Percentiles rank a stretch among this genome's conserved stretches.
Conservation (phyloP, 2,797 vertebrate species). For the Babyrousa celebensis region DNA sequence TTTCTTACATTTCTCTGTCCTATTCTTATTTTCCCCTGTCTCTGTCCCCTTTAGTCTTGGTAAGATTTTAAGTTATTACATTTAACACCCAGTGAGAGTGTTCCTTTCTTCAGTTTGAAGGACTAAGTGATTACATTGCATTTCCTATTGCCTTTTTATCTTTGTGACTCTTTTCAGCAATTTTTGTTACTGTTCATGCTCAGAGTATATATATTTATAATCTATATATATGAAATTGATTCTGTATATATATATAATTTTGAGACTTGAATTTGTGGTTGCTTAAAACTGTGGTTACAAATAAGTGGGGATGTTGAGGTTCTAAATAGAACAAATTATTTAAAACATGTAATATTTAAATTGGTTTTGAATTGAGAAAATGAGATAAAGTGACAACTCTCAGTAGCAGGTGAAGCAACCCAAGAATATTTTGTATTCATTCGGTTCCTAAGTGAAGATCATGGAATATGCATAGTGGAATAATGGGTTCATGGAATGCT, state of each 20-base stretch:
- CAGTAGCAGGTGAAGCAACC: neutral
- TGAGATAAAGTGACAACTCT: neutral
- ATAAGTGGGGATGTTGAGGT: neutral
- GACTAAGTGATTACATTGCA: neutral
- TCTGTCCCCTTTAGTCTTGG: slow-evolving; percentile 6
- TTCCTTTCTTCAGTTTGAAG: neutral
- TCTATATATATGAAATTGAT: too few relatives aligned
- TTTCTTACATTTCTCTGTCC: neutral
- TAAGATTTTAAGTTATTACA: neutral
- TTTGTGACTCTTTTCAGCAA: slow-evolving; percentile 47
- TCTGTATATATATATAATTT: neutral
- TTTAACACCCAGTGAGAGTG: neutral
- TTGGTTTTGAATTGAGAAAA: neutral
- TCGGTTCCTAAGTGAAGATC: neutral
- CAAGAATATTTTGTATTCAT: neutral
- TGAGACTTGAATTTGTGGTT: slow-evolving; percentile 21
- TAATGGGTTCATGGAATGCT: neutral
- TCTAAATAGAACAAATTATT: slow-evolving; percentile 51
- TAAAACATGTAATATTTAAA: slow-evolving; percentile 6
- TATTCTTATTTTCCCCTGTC: neutral
- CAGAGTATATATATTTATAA: neutral
- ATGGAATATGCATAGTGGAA: neutral
- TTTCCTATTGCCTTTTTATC: neutral
- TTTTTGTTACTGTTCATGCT: slow-evolving; percentile 15
- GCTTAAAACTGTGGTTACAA: slow-evolving; percentile 30